Evolutionary conservation across 2,113 vertebrate species (phyloP).

Genomic region (Butastur rufipennis): DNA sequence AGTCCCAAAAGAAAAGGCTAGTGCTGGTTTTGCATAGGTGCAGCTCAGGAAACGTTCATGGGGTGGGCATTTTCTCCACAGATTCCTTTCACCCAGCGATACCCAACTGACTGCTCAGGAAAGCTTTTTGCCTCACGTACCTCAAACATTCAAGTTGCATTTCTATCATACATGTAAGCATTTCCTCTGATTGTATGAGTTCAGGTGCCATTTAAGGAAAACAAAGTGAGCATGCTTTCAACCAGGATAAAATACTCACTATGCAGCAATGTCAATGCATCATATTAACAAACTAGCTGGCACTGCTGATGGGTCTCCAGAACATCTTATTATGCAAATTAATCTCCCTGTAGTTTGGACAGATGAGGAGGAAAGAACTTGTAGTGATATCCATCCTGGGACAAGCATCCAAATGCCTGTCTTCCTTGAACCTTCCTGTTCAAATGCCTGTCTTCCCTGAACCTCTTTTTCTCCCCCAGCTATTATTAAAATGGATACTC

Average conservation of each 20-base stretch:
- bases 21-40: not conserved
- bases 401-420: not conserved
- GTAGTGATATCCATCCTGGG: not conserved
- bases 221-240: not conserved
- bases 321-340: not conserved
- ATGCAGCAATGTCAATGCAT: not conserved
- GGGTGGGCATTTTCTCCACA: not conserved
- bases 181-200: slow-evolving; percentile 24
- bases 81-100: not conserved
- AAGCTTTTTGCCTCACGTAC: not conserved
- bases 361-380: not conserved
- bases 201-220: not conserved
- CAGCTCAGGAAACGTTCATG: not conserved
- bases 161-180: not conserved
- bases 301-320: not conserved
- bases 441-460: not conserved
- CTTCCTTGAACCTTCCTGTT: not conserved
- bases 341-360: not conserved
- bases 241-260: not conserved
- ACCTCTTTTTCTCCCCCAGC: not conserved
- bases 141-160: not conserved
- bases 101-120: not conserved
- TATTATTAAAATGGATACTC: not conserved
- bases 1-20: not conserved
- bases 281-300: not conserved